Evolutionary conservation across 2,797 vertebrate species (phyloP), one percentile per base, ranked within the genome.

Genomic region (Catamblyrhynchus diadema): DNA sequence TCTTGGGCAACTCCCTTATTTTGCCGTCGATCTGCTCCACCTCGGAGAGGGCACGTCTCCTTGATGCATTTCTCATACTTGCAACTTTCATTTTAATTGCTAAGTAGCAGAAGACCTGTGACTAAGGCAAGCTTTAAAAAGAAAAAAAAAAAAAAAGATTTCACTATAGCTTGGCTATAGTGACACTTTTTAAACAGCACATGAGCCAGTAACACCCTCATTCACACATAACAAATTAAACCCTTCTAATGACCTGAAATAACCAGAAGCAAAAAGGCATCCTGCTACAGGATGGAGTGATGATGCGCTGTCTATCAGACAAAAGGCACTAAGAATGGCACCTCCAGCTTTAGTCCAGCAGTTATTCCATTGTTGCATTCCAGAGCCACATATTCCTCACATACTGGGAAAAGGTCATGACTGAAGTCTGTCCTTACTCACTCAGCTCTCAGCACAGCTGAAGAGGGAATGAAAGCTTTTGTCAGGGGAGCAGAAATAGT

Each of bases 31-130:
- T 94, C 61, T 90, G 93, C 90, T 95, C 83, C 78, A 94, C 84
- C 81, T 91, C 0, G 1, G 65, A 83, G 72, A 93, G 75, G 75
- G 87, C 87, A 95, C 1, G 65, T 94, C 88, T 93, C 78, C 84
- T 70, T 9, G 28, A 33, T 47, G 39, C 22, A 2, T 65, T 90
- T 90, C 95, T 94, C 84, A 92, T 69, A 84, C 57, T 62, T 79
- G 82, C 54, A 92, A 80, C 42, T 95, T 94, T 80, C 61, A 88
- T 96, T 97, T 97, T 90, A 96, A 95, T 92, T 96, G 93, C 90
- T 91, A 95, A 94, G 62, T 35, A 88, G 92, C 47, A 92, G 77
- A 20, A 66, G 73, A 71, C 66, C 64, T 81, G 51, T 71, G 61
- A 95, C 75, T 90, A 89, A 95, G 54, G 35, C 56, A 91, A 75